phyloP scores from a whole-genome alignment of 2,113 vertebrate species.

The Aldabrachelys gigantea region DNA sequence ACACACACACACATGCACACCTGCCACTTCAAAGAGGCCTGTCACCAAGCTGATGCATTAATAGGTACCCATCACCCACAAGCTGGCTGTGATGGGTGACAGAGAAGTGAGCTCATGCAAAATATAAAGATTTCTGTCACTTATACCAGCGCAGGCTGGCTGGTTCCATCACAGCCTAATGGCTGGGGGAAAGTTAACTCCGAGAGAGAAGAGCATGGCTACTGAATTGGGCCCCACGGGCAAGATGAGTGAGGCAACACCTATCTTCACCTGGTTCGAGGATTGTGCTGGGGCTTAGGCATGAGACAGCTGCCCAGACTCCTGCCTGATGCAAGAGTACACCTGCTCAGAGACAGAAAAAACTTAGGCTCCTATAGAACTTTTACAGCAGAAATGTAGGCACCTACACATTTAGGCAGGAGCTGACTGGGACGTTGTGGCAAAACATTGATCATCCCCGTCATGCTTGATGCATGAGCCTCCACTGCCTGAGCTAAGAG shows the following conservation, averaged over 20 bases:
- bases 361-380: background rate
- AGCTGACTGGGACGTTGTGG: background rate
- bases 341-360: background rate
- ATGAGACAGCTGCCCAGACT: background rate
- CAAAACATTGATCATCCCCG: background rate
- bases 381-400: background rate
- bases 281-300: background rate
- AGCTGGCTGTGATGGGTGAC: accelerated
- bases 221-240: background rate
- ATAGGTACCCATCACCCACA: background rate
- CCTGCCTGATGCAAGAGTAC: background rate
- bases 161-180: background rate
- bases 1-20: background rate
- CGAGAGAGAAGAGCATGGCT: background rate
- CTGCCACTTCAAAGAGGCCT: background rate
- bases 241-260: background rate
- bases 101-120: background rate
- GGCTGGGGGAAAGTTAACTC: accelerated
- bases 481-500: no score
- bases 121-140: background rate
- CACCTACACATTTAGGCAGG: background rate
- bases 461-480: background rate
- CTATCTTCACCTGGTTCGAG: background rate
- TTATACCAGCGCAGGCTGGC: accelerated
- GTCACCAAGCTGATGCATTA: background rate